Percentiles rank a stretch among this genome's conserved stretches.
These are phyloP conservation scores for Rhadina sibilatrix DNA, from an alignment of 2,113 vertebrate species.

Conservation along the genomic window DNA sequence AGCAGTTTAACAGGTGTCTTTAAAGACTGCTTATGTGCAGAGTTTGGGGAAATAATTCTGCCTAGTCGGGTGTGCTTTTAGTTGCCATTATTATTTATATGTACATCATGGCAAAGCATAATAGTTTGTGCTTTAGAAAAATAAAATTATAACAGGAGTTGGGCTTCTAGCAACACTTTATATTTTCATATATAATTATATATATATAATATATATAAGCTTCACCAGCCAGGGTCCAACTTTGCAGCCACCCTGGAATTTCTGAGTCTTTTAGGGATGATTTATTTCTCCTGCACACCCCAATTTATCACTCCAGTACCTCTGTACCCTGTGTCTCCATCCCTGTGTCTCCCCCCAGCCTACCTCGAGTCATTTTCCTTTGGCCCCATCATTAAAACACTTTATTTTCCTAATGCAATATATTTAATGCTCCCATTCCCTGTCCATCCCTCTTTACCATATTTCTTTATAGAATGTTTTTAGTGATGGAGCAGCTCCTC, in stretches of 20 bases:
- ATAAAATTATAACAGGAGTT: background rate
- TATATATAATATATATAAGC: background rate
- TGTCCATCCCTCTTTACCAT: rapidly evolving
- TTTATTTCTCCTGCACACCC: background rate
- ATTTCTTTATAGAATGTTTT: background rate
- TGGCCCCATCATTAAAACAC: background rate
- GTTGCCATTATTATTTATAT: background rate
- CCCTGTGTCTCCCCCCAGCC: background rate
- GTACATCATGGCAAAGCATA: background rate
- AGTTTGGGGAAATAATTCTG: background rate
- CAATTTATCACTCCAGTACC: background rate
- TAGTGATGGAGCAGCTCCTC: background rate
- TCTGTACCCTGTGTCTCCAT: background rate
- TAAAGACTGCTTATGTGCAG: background rate
- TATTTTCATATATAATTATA: background rate
- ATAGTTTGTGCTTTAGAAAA: background rate
- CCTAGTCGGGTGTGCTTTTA: background rate
- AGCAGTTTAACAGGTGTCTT: background rate
- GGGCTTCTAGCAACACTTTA: background rate
- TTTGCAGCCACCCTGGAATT: background rate
- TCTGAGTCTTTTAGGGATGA: background rate
- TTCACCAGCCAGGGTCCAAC: background rate
- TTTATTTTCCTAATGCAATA: background rate
- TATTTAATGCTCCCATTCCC: background rate
- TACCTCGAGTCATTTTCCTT: background rate